Base-by-base conservation (phyloP, 2,797 vertebrate species). In the Macroramphosus scolopax region DNA sequence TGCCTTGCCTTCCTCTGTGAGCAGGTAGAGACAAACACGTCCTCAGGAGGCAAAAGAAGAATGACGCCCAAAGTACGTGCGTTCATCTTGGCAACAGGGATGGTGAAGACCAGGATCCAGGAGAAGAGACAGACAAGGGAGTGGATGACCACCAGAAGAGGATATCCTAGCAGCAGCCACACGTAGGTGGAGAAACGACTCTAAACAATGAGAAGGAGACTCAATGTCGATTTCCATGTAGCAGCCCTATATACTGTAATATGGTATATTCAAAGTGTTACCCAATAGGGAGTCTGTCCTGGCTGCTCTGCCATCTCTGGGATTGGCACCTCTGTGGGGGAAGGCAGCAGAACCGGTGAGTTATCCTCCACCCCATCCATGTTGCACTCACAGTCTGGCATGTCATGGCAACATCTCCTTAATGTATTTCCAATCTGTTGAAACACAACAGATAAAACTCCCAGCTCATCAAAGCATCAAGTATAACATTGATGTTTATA, bases 51-150 rank as follows among this genome's bases (percentile, higher is more conserved):
- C 77, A 92, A 84, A 49, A 90, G 89, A 18, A 94, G 84, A 17
- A 93, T 46, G 0, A 56, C 76, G 43, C 58, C 17, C 28, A 87
- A 2, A 0, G 77, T 69, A 11, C 90, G 89, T 31, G 73, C 77
- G 0, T 90, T 93, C 86, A 92, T 87, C 69, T 93, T 95, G 63
- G 91, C 84, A 8, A 92, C 78, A 0, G 91, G 92, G 77, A 94
- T 92, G 40, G 89, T 86, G 68, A 93, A 73, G 12, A 93, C 64
- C 1, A 87, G 77, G 38, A 94, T 66, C 91, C 91, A 93, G 6
- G 92, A 84, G 2, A 90, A 2, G 12, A 93, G 35, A 0, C 90
- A 92, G 40, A 84, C 86, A 0, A 95, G 59, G 6, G 46, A 72
- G 1, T 96, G 94, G 40, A 86, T 78, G 58, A 93, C 2, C 0